Evolutionary conservation across 1,140 invertebrate genomes (phyloP), one percentile per base, ranked within the genome.

Genomic region (Ectropis grisescens): DNA sequence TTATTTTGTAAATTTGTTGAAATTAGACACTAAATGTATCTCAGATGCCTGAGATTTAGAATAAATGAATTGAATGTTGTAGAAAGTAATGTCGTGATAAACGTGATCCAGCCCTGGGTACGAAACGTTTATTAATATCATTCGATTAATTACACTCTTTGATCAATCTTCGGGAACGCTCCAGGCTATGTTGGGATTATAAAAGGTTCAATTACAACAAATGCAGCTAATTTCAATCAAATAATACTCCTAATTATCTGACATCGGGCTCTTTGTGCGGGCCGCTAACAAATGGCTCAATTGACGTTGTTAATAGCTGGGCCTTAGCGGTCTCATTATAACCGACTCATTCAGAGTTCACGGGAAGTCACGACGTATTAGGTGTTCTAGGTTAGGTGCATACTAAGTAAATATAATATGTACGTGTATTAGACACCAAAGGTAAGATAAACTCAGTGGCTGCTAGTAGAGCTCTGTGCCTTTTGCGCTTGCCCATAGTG

Each of bases 171-270:
- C 49, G 42, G 41, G 40, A 49, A 45, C 26, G 49, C 61, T 41
- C 39, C 31, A 33, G 49, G 58, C 58, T 42, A 33, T 58, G 37
- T 45, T 50, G 38, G 45, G 52, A 56, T 55, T 55, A 53, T 57
- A 58, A 71, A 65, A 59, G 58, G 56, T 58, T 52, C 52, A 59
- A 61, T 68, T 66, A 60, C 68, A 69, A 69, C 57, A 57, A 62
- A 67, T 67, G 59, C 61, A 56, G 59, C 46, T 68, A 67, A 61
- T 68, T 75, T 65, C 65, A 68, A 71, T 75, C 70, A 71, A 68
- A 75, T 69, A 74, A 68, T 70, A 56, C 55, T 50, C 35, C 56
- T 69, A 71, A 75, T 71, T 75, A 75, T 51, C 65, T 62, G 61
- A 69, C 65, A 64, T 56, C 30, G 57, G 40, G 24, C 34, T 47